Evolutionary conservation across 2,888 invertebrate genomes (phyloP).

Genomic region (Notodromas monacha): DNA sequence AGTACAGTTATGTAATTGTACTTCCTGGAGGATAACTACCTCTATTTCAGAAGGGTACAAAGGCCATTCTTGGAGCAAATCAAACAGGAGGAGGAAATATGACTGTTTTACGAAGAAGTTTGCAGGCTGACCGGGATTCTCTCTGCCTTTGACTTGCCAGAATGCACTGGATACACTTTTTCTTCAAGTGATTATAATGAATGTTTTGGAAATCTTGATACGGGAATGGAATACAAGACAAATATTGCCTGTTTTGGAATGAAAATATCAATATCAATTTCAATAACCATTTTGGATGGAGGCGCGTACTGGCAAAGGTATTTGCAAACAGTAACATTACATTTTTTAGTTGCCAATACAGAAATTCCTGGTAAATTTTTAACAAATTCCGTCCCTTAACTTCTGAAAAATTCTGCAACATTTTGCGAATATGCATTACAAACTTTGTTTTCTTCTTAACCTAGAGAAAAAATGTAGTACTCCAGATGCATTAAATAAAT

Average conservation of each 20-base stretch:
- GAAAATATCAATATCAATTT: too few species aligned
- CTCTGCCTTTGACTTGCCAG: slow-evolving; percentile 4
- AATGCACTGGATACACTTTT: slow-evolving; percentile 4
- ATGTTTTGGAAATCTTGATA: slow-evolving; percentile 4
- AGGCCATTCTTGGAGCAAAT: slow-evolving; percentile 4
- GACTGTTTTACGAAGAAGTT: slow-evolving; percentile 2
- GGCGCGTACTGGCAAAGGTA: too few species aligned
- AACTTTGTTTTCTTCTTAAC: too few species aligned
- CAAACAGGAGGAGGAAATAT: slow-evolving; percentile 2
- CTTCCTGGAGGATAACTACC: slow-evolving; percentile 2
- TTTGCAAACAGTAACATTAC: too few species aligned
- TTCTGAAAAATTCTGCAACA: too few species aligned
- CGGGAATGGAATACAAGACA: slow-evolving; percentile 2
- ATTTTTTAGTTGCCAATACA: too few species aligned
- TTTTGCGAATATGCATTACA: too few species aligned
- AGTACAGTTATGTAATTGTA: slow-evolving; percentile 2
- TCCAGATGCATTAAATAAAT: too few species aligned
- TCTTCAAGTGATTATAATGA: slow-evolving; percentile 1
- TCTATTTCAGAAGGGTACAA: slow-evolving; percentile 1
- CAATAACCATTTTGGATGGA: too few species aligned
- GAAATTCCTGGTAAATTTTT: too few species aligned
- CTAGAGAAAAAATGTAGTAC: too few species aligned
- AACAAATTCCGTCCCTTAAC: too few species aligned
- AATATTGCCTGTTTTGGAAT: slow-evolving; percentile 4
- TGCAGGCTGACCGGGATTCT: slow-evolving; percentile 2